phyloP scores from a whole-genome alignment of 2,888 invertebrate genomes.

The Drosophila austrosaltans region DNA sequence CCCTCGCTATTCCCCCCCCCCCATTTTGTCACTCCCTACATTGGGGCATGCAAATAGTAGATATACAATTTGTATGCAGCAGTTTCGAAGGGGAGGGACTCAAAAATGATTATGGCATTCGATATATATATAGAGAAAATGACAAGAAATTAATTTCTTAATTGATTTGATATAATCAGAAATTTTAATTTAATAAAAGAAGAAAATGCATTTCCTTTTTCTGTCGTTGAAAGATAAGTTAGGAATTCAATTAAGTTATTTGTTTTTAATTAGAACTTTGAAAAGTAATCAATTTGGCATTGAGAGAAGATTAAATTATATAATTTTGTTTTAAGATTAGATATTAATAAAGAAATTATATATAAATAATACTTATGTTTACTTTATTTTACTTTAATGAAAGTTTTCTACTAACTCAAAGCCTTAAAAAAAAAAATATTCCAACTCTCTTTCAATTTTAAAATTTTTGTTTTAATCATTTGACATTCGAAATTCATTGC shows the following conservation, averaged over 20 bases:
- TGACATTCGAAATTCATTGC: no score
- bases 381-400: no score
- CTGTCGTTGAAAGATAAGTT: neutral
- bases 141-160: slow-evolving; percentile 5
- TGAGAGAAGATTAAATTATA: no score
- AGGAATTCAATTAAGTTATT: neutral
- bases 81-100: neutral
- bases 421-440: no score
- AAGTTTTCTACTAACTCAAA: no score
- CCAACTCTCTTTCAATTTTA: no score
- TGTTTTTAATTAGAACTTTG: neutral
- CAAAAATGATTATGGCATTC: neutral
- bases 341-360: no score
- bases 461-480: no score
- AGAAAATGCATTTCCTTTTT: neutral
- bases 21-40: neutral
- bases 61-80: neutral
- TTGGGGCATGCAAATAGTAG: slow-evolving; percentile 5
- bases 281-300: no score
- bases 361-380: no score
- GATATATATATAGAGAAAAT: neutral
- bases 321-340: no score
- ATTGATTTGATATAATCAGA: neutral
- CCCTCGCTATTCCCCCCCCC: neutral
- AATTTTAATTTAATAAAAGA: neutral